Conservation (phyloP, 1,140 invertebrate genomes). For the Diorhabda sublineata region DNA sequence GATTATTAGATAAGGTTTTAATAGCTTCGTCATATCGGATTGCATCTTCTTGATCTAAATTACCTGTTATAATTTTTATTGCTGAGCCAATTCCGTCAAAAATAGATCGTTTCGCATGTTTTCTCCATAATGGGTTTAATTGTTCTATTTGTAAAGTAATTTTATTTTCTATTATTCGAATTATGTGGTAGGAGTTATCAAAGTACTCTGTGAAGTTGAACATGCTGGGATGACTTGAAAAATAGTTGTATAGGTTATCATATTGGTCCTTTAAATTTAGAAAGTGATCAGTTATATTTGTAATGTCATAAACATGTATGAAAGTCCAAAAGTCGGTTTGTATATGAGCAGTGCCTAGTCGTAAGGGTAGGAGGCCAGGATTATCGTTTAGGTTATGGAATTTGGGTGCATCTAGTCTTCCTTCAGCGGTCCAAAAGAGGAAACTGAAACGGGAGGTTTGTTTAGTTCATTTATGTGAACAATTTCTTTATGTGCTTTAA, state of each 20-base stretch:
- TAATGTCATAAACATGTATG: conserved; percentile 20
- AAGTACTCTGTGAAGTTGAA: neutral
- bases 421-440: neutral
- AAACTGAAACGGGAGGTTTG: conserved; percentile 3
- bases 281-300: conserved; percentile 6
- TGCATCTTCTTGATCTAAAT: conserved; percentile 24
- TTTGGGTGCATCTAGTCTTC: neutral
- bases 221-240: conserved; percentile 4
- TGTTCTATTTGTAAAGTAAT: conserved; percentile 8
- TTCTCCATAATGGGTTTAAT: conserved; percentile 7
- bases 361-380: conserved; percentile 26
- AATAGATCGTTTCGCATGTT: conserved; percentile 9
- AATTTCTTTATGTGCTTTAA: conserved; percentile 9
- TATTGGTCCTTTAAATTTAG: conserved; percentile 14
- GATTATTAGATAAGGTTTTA: conserved; percentile 15
- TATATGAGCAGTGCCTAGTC: conserved; percentile 20
- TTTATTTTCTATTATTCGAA: conserved; percentile 10
- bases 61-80: conserved; percentile 23
- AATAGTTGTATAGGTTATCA: conserved; percentile 12
- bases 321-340: conserved; percentile 22
- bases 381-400: conserved; percentile 21
- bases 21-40: conserved; percentile 19
- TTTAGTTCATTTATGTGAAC: conserved; percentile 15
- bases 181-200: neutral
- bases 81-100: conserved; percentile 22